A percentile compares a stretch with the other conserved stretches of the same genome.
These are phyloP conservation scores for Gnathonemus longibarbis DNA, from an alignment of 2,113 vertebrate species.

Conservation along the genomic window DNA sequence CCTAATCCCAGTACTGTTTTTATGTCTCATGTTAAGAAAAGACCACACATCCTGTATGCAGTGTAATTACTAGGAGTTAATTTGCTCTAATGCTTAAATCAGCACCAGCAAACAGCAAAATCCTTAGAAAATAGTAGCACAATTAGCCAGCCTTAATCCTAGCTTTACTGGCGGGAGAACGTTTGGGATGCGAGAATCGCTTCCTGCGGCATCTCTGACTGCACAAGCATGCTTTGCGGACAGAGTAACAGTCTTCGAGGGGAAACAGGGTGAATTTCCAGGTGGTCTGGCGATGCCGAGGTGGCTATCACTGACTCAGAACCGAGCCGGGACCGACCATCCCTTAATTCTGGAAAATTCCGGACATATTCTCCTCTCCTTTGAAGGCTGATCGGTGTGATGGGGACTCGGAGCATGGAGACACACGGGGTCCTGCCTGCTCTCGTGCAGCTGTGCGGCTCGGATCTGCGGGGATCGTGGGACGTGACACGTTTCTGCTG, in stretches of 20 bases:
- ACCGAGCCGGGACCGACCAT: background rate
- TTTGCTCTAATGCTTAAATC: conserved; percentile 18
- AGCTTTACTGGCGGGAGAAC: background rate
- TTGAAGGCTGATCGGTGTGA: background rate
- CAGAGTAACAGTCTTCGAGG: background rate
- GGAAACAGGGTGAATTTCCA: background rate
- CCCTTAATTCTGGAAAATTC: background rate
- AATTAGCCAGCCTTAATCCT: background rate
- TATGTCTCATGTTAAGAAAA: background rate
- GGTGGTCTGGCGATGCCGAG: background rate
- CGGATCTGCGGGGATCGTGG: background rate
- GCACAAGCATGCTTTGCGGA: background rate
- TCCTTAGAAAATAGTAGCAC: background rate
- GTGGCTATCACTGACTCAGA: background rate
- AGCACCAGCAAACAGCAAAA: background rate
- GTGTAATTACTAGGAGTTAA: conserved; percentile 12
- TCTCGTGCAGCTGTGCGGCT: background rate
- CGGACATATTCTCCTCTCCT: background rate
- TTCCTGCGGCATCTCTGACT: background rate
- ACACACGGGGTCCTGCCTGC: background rate
- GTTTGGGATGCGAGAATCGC: background rate
- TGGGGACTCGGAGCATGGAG: background rate
- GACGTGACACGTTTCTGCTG: background rate
- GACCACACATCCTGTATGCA: background rate
- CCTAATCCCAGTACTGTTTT: conserved; percentile 6